Evolutionary conservation across 2,797 vertebrate genomes (phyloP), one percentile per base, ranked within the genome.

Genomic region (Acridotheres tristis): DNA sequence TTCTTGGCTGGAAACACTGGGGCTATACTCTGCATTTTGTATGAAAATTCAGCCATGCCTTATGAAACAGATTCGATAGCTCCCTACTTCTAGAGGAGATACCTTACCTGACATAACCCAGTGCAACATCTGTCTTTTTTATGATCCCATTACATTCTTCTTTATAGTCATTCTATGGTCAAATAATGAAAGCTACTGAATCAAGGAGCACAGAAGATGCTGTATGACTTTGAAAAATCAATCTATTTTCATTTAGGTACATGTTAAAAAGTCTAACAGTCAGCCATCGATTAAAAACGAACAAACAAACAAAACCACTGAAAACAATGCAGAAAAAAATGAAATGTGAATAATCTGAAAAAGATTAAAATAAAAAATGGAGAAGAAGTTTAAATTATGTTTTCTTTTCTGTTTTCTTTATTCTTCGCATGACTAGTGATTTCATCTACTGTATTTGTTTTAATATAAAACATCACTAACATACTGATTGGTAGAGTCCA

Each of bases 121-220:
- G 36, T 23, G 19, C 43, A 63, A 45, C 45, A 77, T 85, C 50
- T 63, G 38, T 85, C 68, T 85, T 74, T 87, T 93, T 89, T 80
- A 89, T 75, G 47, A 83, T 58, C 27, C 29, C 16, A 61, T 89
- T 83, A 57, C 30, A 43, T 67, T 85, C 32, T 74, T 67, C 20
- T 83, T 92, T 67, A 85, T 73, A 93, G 45, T 59, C 34, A 82
- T 53, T 85, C 74, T 32, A 63, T 34, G 20, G 62, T 72, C 78
- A 94, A 92, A 89, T 80, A 90, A 93, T 58, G 90, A 95, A 85
- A 95, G 66, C 47, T 89, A 74, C 65, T 89, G 58, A 90, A 90
- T 93, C 71, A 91, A 93, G 58, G 21, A 88, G 8, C 36, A 21
- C 19, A 82, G 53, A 89, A 87, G 32, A 69, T 67, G 38, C 5